phyloP scores from a whole-genome alignment of 2,113 vertebrate genomes.

The Mobula birostris region DNA sequence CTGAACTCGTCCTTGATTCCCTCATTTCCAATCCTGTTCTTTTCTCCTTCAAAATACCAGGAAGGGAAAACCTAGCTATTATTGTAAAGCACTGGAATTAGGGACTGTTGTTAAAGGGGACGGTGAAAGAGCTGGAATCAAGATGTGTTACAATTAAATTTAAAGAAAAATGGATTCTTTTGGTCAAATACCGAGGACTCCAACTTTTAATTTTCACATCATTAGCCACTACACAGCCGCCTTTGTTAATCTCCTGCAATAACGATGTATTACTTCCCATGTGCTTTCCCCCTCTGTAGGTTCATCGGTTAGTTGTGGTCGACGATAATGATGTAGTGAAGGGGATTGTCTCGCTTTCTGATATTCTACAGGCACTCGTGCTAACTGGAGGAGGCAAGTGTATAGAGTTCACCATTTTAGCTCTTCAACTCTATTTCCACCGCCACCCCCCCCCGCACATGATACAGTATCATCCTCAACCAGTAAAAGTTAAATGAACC shows the following conservation, averaged over 20 bases:
- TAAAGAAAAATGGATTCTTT: not conserved
- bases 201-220: not conserved
- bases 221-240: not conserved
- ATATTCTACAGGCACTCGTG: slow-evolving; percentile 88
- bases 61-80: not conserved
- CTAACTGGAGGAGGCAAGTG: slow-evolving; percentile 59
- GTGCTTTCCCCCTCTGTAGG: slow-evolving; percentile 53
- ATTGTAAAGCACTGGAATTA: not conserved
- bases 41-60: not conserved
- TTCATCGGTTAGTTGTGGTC: slow-evolving; percentile 90
- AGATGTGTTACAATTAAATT: not conserved
- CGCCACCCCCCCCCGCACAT: no score
- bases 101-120: not conserved
- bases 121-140: not conserved
- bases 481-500: no score
- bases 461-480: not conserved
- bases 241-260: no score
- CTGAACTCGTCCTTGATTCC: not conserved
- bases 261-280: not conserved
- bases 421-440: not conserved
- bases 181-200: not conserved
- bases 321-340: slow-evolving; percentile 87
- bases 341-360: slow-evolving; percentile 89
- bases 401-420: not conserved
- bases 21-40: not conserved